Evolutionary conservation across 2,797 vertebrate species (phyloP).

Genomic region (Notamacropus eugenii): DNA sequence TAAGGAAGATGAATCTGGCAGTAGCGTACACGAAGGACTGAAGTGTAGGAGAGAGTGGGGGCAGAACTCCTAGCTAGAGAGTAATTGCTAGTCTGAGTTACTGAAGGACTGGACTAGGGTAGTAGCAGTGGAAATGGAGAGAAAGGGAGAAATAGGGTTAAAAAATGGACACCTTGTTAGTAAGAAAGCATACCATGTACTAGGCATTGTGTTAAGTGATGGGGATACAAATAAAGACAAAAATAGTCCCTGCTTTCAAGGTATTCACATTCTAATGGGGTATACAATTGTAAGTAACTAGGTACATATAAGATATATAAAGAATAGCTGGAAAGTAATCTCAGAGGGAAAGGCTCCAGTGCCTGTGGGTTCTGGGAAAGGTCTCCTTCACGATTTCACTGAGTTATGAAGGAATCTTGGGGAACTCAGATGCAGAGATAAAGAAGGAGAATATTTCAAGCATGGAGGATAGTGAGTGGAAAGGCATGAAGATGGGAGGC

Average conservation of each 20-base stretch:
- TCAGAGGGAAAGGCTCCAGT: background rate
- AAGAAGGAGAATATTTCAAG: background rate
- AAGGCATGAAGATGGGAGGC: background rate
- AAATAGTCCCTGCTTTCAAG: background rate
- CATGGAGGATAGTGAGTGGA: too few relatives aligned
- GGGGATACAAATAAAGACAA: background rate
- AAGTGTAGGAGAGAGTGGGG: background rate
- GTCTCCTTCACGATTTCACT: background rate
- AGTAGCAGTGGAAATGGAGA: background rate
- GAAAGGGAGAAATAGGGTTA: background rate
- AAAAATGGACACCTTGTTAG: background rate
- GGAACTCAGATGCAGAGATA: background rate
- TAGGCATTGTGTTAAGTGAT: background rate
- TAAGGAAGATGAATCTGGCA: background rate
- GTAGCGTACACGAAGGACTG: background rate
- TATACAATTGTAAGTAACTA: background rate
- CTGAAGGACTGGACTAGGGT: background rate
- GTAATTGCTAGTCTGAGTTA: too few relatives aligned
- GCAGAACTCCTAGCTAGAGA: background rate
- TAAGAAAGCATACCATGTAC: background rate
- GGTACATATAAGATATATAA: background rate
- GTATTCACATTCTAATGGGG: background rate
- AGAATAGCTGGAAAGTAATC: background rate
- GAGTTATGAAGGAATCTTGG: background rate
- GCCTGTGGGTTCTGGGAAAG: background rate